A percentile compares a stretch with the other conserved stretches of the same genome.
phyloP scores from a whole-genome alignment of 2,797 vertebrate genomes.

The Pseudomugil tenellus region DNA sequence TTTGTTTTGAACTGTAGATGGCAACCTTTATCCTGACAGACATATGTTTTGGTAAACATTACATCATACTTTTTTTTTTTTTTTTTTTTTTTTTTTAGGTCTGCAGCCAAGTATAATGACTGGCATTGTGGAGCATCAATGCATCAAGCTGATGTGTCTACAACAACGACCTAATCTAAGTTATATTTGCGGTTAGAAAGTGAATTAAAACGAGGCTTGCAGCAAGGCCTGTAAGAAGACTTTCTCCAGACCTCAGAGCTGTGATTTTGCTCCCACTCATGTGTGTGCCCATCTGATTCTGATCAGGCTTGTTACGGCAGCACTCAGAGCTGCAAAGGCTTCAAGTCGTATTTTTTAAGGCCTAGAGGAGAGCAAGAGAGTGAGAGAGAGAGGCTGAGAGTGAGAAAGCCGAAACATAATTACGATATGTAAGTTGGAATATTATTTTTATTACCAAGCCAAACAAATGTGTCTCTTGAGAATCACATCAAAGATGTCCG shows the following conservation, averaged over 20 bases:
- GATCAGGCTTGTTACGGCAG: conserved; percentile 68
- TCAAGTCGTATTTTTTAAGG: conserved; percentile 55
- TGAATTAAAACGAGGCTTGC: conserved; percentile 59
- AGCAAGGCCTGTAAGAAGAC: conserved; percentile 66
- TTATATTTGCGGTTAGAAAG: conserved; percentile 63
- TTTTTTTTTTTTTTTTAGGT: neutral
- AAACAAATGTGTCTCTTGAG: conserved; percentile 80
- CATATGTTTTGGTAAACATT: conserved; percentile 7
- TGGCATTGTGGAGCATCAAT: conserved; percentile 15
- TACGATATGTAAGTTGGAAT: conserved; percentile 80
- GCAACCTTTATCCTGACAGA: conserved; percentile 57
- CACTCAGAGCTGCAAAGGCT: conserved; percentile 48
- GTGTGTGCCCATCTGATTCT: conserved; percentile 77
- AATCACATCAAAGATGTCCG: conserved; percentile 80
- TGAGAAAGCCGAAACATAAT: conserved; percentile 69
- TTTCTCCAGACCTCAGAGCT: conserved; percentile 66
- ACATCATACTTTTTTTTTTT: neutral
- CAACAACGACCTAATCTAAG: conserved; percentile 41
- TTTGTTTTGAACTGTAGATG: conserved; percentile 60
- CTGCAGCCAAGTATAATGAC: conserved; percentile 3
- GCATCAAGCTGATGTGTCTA: conserved; percentile 33
- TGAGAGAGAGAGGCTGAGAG: conserved; percentile 21
- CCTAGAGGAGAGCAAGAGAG: conserved; percentile 19
- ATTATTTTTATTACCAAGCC: conserved; percentile 86
- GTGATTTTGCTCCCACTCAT: conserved; percentile 66